phyloP scores from a whole-genome alignment of 2,113 vertebrate genomes.

The Oncorhynchus clarkii region DNA sequence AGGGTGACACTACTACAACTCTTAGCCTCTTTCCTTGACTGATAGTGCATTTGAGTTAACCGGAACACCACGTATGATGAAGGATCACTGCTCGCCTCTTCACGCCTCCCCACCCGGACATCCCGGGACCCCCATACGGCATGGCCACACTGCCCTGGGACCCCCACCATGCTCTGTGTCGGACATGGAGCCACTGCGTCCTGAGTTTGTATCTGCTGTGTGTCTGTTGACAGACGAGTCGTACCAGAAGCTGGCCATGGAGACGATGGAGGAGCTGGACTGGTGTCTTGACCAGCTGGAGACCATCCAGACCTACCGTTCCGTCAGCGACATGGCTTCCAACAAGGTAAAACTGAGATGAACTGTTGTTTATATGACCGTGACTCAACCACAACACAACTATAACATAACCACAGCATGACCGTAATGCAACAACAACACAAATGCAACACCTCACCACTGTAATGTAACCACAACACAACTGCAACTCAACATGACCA shows the following conservation, averaged over 20 bases:
- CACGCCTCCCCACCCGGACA: conserved; percentile 25
- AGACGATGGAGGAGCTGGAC: conserved; percentile 73
- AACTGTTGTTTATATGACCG: background rate
- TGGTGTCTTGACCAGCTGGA: conserved; percentile 74
- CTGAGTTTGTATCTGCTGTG: conserved; percentile 69
- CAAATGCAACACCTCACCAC: no score
- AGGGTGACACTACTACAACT: conserved; percentile 18
- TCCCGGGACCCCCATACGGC: conserved; percentile 37
- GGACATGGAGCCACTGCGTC: conserved; percentile 54
- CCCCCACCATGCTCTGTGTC: conserved; percentile 37
- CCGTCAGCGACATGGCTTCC: conserved; percentile 73
- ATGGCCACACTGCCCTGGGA: conserved; percentile 49
- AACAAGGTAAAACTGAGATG: conserved; percentile 61
- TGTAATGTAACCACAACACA: no score
- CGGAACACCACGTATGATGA: background rate
- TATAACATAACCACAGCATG: background rate
- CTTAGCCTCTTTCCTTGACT: background rate
- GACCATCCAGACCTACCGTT: conserved; percentile 72
- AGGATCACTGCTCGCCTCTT: conserved; percentile 21
- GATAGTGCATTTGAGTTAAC: background rate
- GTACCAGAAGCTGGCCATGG: conserved; percentile 72
- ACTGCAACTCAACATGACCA: no score
- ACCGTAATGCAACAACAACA: no score
- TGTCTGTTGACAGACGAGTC: conserved; percentile 75
- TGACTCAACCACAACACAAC: background rate